These are phyloP conservation scores for Antrozous pallidus DNA, from an alignment of 2,797 vertebrate species.

Conservation along the genomic window DNA sequence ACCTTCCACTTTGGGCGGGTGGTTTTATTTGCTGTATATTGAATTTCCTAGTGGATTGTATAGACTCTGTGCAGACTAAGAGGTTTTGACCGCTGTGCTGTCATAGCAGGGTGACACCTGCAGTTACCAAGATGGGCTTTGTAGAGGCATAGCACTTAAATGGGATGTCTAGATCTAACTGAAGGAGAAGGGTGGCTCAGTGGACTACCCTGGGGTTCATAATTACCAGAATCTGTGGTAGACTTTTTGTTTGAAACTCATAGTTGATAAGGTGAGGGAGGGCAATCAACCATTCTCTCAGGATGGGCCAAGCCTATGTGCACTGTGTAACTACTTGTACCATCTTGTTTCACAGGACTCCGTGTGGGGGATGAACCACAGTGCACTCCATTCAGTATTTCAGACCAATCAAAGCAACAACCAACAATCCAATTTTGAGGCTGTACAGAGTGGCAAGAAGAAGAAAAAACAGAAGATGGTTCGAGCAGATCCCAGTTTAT, in stretches of 20 bases:
- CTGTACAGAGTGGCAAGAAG: constrained; percentile 97
- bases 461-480: constrained; percentile 99
- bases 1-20: not conserved
- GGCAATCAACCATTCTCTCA: not conserved
- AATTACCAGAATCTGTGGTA: not conserved
- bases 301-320: rapidly evolving
- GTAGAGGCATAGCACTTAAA: not conserved
- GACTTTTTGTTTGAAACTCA: not conserved
- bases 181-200: not conserved
- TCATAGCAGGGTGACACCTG: not conserved
- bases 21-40: not conserved
- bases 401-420: constrained; percentile 93
- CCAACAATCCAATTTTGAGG: constrained; percentile 95
- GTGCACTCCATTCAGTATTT: constrained; percentile 90
- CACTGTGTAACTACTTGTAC: not conserved
- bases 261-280: not conserved
- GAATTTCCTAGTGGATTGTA: not conserved
- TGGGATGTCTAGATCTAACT: not conserved
- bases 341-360: constrained; percentile 87
- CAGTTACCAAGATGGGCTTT: not conserved
- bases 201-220: not conserved
- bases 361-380: constrained; percentile 92
- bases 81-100: not conserved
- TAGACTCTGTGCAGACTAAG: not conserved
- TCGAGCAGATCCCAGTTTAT: constrained; percentile 96